These are phyloP conservation scores for Poecilia wingei DNA, from an alignment of 2,797 vertebrate species.

Conservation along the genomic window DNA sequence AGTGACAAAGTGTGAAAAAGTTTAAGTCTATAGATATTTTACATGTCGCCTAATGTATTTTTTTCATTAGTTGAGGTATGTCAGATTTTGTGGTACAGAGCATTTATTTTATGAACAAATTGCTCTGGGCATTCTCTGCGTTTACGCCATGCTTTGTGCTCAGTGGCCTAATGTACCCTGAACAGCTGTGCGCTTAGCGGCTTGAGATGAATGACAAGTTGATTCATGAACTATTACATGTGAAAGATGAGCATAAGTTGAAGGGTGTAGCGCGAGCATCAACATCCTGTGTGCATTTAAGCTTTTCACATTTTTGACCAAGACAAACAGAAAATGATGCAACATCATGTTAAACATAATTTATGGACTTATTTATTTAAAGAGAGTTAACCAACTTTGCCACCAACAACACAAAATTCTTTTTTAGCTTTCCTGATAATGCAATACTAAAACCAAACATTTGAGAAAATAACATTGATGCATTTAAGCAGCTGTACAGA, in stretches of 20 bases:
- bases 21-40: not conserved
- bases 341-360: not conserved
- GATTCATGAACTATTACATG: constrained; percentile 70
- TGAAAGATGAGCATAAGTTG: constrained; percentile 62
- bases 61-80: not conserved
- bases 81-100: not conserved
- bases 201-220: constrained; percentile 68
- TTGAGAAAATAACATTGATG: constrained; percentile 7
- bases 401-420: too few relatives aligned
- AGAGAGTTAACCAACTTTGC: not conserved
- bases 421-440: not conserved
- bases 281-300: constrained; percentile 45
- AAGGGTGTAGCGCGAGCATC: constrained; percentile 53
- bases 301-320: constrained; percentile 14
- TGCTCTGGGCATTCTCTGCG: constrained; percentile 40
- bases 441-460: constrained; percentile 2
- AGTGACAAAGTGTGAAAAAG: not conserved
- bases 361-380: constrained; percentile 4
- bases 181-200: constrained; percentile 73
- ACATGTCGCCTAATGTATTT: not conserved
- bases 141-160: constrained; percentile 51
- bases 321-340: constrained; percentile 1
- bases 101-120: constrained; percentile 40
- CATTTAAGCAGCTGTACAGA: constrained; percentile 5
- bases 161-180: constrained; percentile 65